phyloP scores from a whole-genome alignment of 2,113 vertebrate species.

The Phycodurus eques region DNA sequence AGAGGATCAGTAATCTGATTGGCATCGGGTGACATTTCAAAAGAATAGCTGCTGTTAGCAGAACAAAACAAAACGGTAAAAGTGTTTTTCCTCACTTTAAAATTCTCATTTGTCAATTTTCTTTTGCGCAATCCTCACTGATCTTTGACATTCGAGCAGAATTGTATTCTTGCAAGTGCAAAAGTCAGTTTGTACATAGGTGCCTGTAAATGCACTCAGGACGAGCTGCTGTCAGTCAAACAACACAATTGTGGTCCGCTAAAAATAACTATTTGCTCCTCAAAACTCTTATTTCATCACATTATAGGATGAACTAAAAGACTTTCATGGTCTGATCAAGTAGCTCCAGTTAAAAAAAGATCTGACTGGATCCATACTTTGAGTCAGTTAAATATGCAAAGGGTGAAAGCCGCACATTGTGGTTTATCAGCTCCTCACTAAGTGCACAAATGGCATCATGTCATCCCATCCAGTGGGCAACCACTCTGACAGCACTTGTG shows the following conservation, averaged over 20 bases:
- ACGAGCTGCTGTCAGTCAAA: neutral
- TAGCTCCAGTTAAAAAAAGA: neutral
- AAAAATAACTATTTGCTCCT: neutral
- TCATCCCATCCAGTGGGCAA: neutral
- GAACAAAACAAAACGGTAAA: neutral
- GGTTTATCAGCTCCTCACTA: neutral
- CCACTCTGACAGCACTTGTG: neutral
- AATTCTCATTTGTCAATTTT: neutral
- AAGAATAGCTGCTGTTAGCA: too few species aligned
- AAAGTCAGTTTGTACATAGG: neutral
- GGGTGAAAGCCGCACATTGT: neutral
- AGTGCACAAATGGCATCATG: neutral
- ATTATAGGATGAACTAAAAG: neutral
- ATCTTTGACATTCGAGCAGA: neutral
- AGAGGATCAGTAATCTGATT: neutral
- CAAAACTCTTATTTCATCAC: neutral
- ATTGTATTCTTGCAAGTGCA: neutral
- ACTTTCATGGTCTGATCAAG: neutral
- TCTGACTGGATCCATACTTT: neutral
- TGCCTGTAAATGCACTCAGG: neutral
- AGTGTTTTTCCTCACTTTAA: neutral
- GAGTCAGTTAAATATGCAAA: neutral
- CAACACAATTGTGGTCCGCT: neutral
- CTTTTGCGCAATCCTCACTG: neutral
- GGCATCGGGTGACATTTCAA: slow-evolving; percentile 1